Base-by-base conservation (phyloP, 23 tunicate species). In the Ciona savignyi region DNA sequence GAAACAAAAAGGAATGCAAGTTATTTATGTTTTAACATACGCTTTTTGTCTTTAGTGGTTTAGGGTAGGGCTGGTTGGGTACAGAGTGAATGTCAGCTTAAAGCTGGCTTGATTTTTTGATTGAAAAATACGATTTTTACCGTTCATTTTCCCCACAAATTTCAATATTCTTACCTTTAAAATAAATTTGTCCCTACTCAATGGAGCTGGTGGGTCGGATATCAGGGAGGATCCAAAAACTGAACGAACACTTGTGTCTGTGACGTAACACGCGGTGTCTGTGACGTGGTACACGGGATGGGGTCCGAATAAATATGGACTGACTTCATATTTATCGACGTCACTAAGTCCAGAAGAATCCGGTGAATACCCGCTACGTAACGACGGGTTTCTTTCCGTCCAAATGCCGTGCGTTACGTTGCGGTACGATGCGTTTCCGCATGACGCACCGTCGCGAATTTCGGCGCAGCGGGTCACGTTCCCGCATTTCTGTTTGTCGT, bases 331-430 rank as follows among this genome's bases (percentile, higher is more conserved):
- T 25, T 42, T 29, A 60, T 80, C 65, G 19, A 23, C 74, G 67
- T 73, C 79, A 32, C 79, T 73, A 23, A 51, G 23, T 29, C 72
- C 86, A 22, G 74, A 1, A 19, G 75, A 68, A 56, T 81, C 86
- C 3, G 86, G 79, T 4, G 65, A 19, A 51, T 81, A 81, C 23
- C 86, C 86, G 42, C 86, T 81, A 33, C 73, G 62, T 20, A 81
- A 29, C 9, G 78, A 70, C 60, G 70, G 62, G 20, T 33, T 22
- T 1, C 81, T 34, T 63, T 9, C 33, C 25, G 68, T 21, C 51
- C 29, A 61, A 29, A 27, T 29, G 73, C 51, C 29, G 56, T 42
- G 9, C 11, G 9, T 6, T 42, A 15, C 15, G 15, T 42, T 42
- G 11, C 56, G 9, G 15, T 42, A 42, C 11, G 9, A 6, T 42